Percentiles rank a stretch among this genome's conserved stretches.
These are phyloP conservation scores for Melanotus villosus DNA, from an alignment of 2,888 invertebrate species.

Conservation along the genomic window DNA sequence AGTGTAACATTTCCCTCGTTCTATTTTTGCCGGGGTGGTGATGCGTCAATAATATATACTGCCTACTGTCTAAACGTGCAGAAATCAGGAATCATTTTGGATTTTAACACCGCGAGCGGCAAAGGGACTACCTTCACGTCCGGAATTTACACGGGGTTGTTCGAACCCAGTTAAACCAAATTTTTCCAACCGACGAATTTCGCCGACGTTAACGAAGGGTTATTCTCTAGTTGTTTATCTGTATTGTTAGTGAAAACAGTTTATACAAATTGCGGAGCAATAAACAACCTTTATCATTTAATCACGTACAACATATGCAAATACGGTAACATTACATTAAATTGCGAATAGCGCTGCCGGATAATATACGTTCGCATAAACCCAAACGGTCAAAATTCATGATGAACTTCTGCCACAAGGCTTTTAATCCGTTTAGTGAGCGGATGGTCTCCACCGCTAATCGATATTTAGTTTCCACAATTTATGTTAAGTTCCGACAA, in stretches of 20 bases:
- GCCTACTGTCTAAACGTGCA: not conserved
- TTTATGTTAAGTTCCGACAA: slow-evolving; percentile 4
- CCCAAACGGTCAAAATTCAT: slow-evolving; percentile 47
- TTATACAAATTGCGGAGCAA: slow-evolving; percentile 50
- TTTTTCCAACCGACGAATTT: not conserved
- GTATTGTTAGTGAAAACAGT: slow-evolving; percentile 44
- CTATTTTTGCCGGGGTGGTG: not conserved
- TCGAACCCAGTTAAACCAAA: slow-evolving; percentile 9
- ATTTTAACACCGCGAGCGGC: not conserved
- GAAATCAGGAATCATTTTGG: not conserved
- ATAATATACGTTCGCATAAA: slow-evolving; percentile 44
- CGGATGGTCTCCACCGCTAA: slow-evolving; percentile 18
- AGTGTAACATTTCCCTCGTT: not conserved
- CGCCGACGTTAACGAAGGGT: slow-evolving; percentile 16
- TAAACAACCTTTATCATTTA: slow-evolving; percentile 54
- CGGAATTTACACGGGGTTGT: not conserved
- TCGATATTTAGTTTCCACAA: slow-evolving; percentile 25
- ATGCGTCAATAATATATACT: slow-evolving; percentile 9
- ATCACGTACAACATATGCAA: slow-evolving; percentile 52
- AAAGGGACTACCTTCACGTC: not conserved
- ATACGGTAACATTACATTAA: slow-evolving; percentile 43
- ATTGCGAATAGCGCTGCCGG: slow-evolving; percentile 36
- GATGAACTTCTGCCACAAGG: slow-evolving; percentile 42
- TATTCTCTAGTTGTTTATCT: slow-evolving; percentile 23
- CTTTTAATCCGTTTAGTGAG: slow-evolving; percentile 31